Conservation (phyloP, 2,888 invertebrate genomes). For the Apoderus coryli region DNA sequence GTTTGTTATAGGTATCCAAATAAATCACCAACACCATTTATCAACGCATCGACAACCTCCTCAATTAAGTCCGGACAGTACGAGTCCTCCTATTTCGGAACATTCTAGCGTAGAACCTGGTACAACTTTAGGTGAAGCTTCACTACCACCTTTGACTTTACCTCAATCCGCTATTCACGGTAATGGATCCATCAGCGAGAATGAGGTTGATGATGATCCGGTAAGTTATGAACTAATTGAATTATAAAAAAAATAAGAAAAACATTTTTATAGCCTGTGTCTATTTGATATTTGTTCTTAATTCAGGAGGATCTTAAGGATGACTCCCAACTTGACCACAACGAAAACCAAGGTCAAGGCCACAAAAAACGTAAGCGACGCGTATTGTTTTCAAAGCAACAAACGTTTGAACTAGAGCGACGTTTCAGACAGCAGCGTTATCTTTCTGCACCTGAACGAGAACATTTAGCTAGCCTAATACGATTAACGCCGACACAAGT, state of each 20-base stretch:
- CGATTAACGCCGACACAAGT: conserved; percentile 93
- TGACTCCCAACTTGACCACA: too few relatives aligned
- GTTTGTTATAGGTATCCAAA: too few relatives aligned
- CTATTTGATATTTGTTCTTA: too few relatives aligned
- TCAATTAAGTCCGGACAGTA: conserved; percentile 67
- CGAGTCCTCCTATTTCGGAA: conserved; percentile 70
- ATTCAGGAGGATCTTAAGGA: conserved; percentile 39
- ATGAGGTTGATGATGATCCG: conserved; percentile 33
- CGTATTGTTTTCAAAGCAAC: conserved; percentile 93
- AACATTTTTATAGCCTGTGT: too few relatives aligned
- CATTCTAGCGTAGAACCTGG: conserved; percentile 32
- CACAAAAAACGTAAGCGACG: conserved; percentile 90
- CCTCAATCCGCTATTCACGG: conserved; percentile 16
- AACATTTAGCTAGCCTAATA: conserved; percentile 90
- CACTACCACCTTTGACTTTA: not conserved
- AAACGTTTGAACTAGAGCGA: conserved; percentile 90
- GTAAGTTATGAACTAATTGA: too few relatives aligned
- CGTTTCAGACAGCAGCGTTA: conserved; percentile 93
- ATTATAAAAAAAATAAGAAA: too few relatives aligned
- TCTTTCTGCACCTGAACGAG: conserved; percentile 92
- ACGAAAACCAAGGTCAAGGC: too few relatives aligned
- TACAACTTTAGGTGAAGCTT: too few relatives aligned
- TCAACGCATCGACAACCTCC: conserved; percentile 33
- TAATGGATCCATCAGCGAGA: conserved; percentile 21
- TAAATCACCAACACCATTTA: too few relatives aligned